Evolutionary conservation across 2,888 invertebrate genomes (phyloP), one percentile per base, ranked within the genome.

Genomic region (Anticlea derivata): DNA sequence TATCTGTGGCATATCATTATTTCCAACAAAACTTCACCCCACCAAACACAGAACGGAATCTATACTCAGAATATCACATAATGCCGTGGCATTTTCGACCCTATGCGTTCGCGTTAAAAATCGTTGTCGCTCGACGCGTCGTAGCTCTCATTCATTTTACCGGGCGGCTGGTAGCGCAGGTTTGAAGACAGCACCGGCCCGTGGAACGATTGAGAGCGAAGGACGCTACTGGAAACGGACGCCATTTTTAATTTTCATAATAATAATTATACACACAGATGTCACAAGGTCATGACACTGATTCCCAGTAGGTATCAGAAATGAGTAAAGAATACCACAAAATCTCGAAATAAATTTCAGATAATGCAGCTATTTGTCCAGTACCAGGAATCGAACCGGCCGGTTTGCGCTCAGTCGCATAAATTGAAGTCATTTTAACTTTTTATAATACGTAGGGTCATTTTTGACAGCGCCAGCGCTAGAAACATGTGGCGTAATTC

Each of bases 171-270:
- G 63, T 80, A 78, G 44, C 84, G 80, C 8, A 78, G 64, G 11
- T 75, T 80, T 17, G 82, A 83, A 52, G 79, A 71, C 60, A 86
- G 70, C 65, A 91, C 83, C 24, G 91, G 92, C 35, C 93, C 93
- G 78, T 93, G 92, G 80, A 93, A 93, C 58, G 93, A 93, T 77
- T 93, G 93, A 63, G 93, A 93, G 65, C 93, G 88, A 54, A 92
- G 85, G 60, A 93, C 93, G 68, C 89, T 91, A 73, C 91, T 92
- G 89, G 4, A 78, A 56, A 43, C 17, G 11, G 7, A 8, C 7
- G 37, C 33, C 35, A 43, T 33, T 44, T 55, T 39, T 7, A 29
- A 44, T 43, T 40, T 39, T 2, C 2, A 5, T n/a, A n/a, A 13
- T 13, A 13, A 17, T 17, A 2, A 17, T 17, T 17, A 2, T 3